Evolutionary conservation across 2,113 vertebrate genomes (phyloP).

Genomic region (Notarius lentiginosus): DNA sequence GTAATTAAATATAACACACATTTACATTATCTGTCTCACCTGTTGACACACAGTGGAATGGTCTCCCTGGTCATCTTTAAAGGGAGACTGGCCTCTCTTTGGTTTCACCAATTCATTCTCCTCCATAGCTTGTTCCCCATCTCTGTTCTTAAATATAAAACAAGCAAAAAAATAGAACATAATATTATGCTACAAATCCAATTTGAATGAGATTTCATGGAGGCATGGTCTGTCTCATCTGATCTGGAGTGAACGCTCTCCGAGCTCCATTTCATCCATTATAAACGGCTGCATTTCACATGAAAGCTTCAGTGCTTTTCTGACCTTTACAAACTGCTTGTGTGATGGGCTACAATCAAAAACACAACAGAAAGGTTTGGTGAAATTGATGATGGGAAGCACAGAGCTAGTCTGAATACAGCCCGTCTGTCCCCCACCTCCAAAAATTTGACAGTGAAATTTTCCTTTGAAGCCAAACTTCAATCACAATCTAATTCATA

Average conservation of each 20-base stretch:
- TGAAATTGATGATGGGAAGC: conserved; percentile 63
- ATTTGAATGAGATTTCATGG: background rate
- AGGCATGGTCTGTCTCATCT: background rate
- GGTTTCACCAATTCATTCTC: conserved; percentile 53
- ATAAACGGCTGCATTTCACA: conserved; percentile 41
- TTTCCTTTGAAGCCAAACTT: conserved; percentile 69
- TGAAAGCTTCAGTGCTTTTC: conserved; percentile 39
- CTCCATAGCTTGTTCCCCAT: conserved; percentile 45
- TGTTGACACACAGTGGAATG: conserved; percentile 57
- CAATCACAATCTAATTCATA: conserved; percentile 53
- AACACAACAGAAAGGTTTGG: conserved; percentile 56
- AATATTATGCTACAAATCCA: background rate
- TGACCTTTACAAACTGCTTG: conserved; percentile 56
- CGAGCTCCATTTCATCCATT: conserved; percentile 30
- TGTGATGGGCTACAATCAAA: conserved; percentile 54
- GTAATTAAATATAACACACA: background rate
- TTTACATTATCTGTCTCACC: conserved; percentile 60
- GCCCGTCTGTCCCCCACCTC: conserved; percentile 18
- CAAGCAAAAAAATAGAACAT: conserved; percentile 18
- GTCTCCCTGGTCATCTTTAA: conserved; percentile 60
- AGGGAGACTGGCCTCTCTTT: conserved; percentile 57
- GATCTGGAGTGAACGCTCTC: background rate
- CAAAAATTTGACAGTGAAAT: conserved; percentile 59
- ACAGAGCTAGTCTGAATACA: conserved; percentile 55
- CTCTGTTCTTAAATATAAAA: conserved; percentile 62